Base-by-base conservation (phyloP, 2,113 vertebrate species). In the Varanus komodoensis region DNA sequence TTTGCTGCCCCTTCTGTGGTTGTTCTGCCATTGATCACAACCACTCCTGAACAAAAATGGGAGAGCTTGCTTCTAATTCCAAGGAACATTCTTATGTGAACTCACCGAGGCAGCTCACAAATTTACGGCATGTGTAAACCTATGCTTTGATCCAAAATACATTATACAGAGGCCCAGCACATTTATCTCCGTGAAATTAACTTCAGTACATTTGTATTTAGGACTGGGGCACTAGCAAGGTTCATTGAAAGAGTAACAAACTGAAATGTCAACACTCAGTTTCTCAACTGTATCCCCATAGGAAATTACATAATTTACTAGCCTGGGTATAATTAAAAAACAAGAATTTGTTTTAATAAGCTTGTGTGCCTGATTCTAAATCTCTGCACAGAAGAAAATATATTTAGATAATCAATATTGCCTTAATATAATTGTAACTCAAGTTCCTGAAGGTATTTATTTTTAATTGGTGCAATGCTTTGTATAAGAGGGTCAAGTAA, bases 391-490 rank as follows among this genome's bases (percentile, higher is more conserved):
- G 88, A 84, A 61, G 74, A 84, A 89, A 89, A 89, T 52, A 84
- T 77, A 84, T 89, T 89, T 89, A 89, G 77, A 89, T 89, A 89
- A 89, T 84, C 81, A 89, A 89, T 89, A 89, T 89, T 84, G 82
- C 54, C 27, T 84, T 89, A 89, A 89, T 89, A 89, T 77, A 89
- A 84, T 50, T 89, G 71, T 89, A 84, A 84, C 73, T 89, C 57
- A 84, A 89, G 82, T 89, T 84, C 82, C 73, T 78, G 88, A 78
- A 87, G 74, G 32, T 78, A 48, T 79, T 67, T 87, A 14, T 87
- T 61, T 48, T 44, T 64, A 64, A 57, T 29, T 87, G 74, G 74
- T 67, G 57, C 86, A 78, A 78, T 87, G 75, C 38, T 67, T 87
- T 78, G 29, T 48, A 25, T 44, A 44, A 61, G 52, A 34, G 25